These are phyloP conservation scores for Xanthorhoe designata DNA, from an alignment of 2,888 invertebrate genomes.

Conservation along the genomic window DNA sequence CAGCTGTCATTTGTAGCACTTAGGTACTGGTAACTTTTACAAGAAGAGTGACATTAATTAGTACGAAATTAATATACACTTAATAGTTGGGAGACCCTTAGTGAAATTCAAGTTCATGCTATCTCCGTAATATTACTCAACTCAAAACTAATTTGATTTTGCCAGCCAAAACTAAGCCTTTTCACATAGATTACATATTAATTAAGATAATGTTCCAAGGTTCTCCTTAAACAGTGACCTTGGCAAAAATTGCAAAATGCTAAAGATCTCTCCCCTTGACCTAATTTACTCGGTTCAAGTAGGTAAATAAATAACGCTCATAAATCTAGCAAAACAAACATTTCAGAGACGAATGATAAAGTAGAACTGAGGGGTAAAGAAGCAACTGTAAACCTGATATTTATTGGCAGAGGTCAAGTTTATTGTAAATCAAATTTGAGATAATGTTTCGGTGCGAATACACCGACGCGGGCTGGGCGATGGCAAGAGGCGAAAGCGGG, in stretches of 20 bases:
- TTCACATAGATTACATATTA: not conserved
- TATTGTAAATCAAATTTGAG: slow-evolving; percentile 42
- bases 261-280: slow-evolving; percentile 45
- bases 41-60: no score
- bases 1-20: no score
- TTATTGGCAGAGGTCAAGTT: slow-evolving; percentile 37
- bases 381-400: slow-evolving; percentile 25
- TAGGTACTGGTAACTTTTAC: no score
- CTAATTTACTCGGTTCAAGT: slow-evolving; percentile 42
- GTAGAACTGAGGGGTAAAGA: slow-evolving; percentile 18
- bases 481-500: slow-evolving; percentile 74
- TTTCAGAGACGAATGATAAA: slow-evolving; percentile 23
- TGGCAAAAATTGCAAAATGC: slow-evolving; percentile 36
- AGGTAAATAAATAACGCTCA: slow-evolving; percentile 32
- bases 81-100: no score
- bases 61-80: no score
- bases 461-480: slow-evolving; percentile 65
- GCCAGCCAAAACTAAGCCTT: not conserved
- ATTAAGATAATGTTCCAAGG: not conserved
- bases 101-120: no score
- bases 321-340: slow-evolving; percentile 31
- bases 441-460: slow-evolving; percentile 58
- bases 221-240: slow-evolving; percentile 26
- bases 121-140: not conserved
- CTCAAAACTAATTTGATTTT: not conserved